These are phyloP conservation scores for Brachionus koreanus DNA, from an alignment of 1,140 invertebrate species.

Conservation along the genomic window DNA sequence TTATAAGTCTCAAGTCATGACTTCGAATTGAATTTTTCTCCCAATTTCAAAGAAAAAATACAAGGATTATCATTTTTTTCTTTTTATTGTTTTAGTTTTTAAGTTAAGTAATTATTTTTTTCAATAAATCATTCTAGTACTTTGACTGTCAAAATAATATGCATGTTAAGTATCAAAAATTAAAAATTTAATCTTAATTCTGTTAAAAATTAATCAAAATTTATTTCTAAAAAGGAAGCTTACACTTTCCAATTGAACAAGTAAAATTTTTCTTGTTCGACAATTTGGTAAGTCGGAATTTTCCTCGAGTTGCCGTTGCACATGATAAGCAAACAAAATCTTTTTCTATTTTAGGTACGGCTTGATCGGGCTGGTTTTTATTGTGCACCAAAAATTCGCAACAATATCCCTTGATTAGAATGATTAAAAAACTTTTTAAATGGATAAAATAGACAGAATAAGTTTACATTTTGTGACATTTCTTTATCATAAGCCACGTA, in stretches of 20 bases:
- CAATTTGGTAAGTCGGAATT: slow-evolving; percentile 51
- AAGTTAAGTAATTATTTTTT: no score
- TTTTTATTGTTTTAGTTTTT: no score
- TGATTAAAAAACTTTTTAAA: background rate
- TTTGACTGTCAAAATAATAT: no score
- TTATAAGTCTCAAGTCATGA: no score
- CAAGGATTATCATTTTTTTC: no score
- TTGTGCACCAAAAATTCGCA: slow-evolving; percentile 49
- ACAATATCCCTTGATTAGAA: slow-evolving; percentile 49
- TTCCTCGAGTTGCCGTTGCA: slow-evolving; percentile 55
- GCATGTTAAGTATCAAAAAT: no score
- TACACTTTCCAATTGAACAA: slow-evolving; percentile 57
- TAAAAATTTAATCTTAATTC: background rate
- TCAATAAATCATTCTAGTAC: no score
- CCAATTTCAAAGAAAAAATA: no score
- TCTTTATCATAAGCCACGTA: slow-evolving; percentile 51
- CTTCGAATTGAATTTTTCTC: no score
- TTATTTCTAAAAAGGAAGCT: slow-evolving; percentile 23
- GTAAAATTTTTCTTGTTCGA: slow-evolving; percentile 50
- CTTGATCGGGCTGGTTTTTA: slow-evolving; percentile 31
- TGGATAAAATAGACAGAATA: background rate
- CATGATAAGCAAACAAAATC: slow-evolving; percentile 54
- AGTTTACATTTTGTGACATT: slow-evolving; percentile 55
- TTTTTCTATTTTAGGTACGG: slow-evolving; percentile 28
- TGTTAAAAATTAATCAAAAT: background rate